These are phyloP conservation scores for Neuroscelio doddi DNA, from an alignment of 2,888 invertebrate species.

Conservation along the genomic window DNA sequence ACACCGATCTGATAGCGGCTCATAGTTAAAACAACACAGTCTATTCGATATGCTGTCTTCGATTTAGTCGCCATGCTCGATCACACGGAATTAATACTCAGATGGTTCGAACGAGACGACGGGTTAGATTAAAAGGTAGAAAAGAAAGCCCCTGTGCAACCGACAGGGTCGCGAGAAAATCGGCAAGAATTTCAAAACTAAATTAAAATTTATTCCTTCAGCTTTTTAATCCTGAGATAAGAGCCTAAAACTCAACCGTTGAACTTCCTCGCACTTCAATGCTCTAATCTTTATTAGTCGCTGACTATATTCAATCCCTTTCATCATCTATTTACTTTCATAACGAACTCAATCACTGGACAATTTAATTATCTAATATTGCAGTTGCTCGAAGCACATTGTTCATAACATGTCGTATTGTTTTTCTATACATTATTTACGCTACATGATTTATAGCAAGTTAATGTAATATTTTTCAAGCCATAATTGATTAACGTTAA, in stretches of 20 bases:
- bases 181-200: conserved; percentile 23
- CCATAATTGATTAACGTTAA: too few species aligned
- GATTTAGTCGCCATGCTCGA: conserved; percentile 37
- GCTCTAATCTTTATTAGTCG: conserved; percentile 37
- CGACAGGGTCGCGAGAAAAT: conserved; percentile 43
- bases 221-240: conserved; percentile 55
- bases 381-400: background rate
- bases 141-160: conserved; percentile 28
- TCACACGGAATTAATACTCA: conserved; percentile 43
- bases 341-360: background rate
- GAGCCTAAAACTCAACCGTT: conserved; percentile 26
- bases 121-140: conserved; percentile 15
- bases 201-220: conserved; percentile 52
- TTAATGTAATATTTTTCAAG: too few species aligned
- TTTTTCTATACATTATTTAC: background rate
- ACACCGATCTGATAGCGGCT: conserved; percentile 58
- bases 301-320: conserved; percentile 15
- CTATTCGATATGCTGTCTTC: conserved; percentile 28
- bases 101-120: conserved; percentile 17
- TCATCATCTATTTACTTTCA: background rate
- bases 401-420: background rate
- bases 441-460: background rate
- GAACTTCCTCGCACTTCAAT: conserved; percentile 25
- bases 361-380: background rate
- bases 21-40: conserved; percentile 31